Evolutionary conservation across 2,888 invertebrate species (phyloP), one percentile per base, ranked within the genome.

Genomic region (Plebejus anna): DNA sequence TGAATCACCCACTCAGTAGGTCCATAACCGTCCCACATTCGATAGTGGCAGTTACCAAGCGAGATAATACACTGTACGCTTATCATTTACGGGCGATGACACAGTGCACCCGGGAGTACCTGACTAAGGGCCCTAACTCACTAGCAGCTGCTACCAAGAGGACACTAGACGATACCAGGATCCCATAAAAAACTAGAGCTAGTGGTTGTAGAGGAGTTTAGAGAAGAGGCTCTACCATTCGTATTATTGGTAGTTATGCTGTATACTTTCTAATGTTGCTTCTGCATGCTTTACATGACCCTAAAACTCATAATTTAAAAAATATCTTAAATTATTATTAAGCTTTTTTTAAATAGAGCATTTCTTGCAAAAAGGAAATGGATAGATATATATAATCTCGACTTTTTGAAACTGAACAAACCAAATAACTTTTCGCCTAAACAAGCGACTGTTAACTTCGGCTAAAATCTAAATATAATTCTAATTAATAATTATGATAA

Each of bases 1-100:
- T 42, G 42, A 22, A n/a, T 59, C 7, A 38, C 4, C 2, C 36
- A 57, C 57, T 38, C 22, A 87, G 55, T 55, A 55, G 87, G 87
- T 87, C 85, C 80, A 80, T 83, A 83, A 81, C 84, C 88, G 87
- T 81, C 88, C 87, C 82, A 88, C 84, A 87, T 87, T 80, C 78
- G 73, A 76, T 75, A 83, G 90, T 90, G 90, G 86, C 85, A 85
- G 88, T 88, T 85, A 82, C 83, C 83, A 88, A 83, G 83, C 55
- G 80, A 86, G 90, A 90, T 89, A 89, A 87, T 47, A 42, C 9
- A 42, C 70, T 32, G 38, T n/a, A 36, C 71, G 5, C 51, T 73
- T 28, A 51, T 73, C 28, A 47, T 55, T 73, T 7, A 71, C 71
- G 71, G 42, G 22, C 71, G 42, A 71, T 16, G 55, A 55, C 55